phyloP scores from a whole-genome alignment of 1,140 invertebrate genomes.

The Neodiprion fabricii region DNA sequence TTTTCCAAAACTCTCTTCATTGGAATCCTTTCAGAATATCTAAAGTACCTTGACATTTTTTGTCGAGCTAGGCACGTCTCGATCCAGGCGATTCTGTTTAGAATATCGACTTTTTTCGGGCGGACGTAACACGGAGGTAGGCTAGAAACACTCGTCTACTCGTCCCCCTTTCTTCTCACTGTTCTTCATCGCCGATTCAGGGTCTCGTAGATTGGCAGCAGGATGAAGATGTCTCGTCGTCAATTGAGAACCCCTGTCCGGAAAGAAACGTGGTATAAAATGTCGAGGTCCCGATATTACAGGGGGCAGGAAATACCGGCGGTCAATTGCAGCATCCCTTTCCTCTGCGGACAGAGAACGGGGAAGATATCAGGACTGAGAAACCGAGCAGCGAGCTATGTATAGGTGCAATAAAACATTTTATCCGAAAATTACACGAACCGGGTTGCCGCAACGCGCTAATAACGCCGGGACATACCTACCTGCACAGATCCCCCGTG shows the following conservation, averaged over 20 bases:
- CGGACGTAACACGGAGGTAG: too few species aligned
- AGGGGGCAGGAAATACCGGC: slow-evolving; percentile 28
- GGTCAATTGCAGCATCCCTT: slow-evolving; percentile 32
- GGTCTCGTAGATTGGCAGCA: background rate
- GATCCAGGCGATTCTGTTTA: too few species aligned
- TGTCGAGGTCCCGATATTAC: slow-evolving; percentile 30
- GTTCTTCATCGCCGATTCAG: background rate
- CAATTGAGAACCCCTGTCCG: slow-evolving; percentile 28
- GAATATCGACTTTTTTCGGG: too few species aligned
- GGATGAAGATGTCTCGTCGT: slow-evolving; percentile 9
- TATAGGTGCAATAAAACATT: slow-evolving; percentile 33
- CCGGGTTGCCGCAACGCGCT: slow-evolving; percentile 22
- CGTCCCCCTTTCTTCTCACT: too few species aligned
- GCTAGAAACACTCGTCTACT: too few species aligned
- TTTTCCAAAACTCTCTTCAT: too few species aligned
- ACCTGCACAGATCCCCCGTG: background rate
- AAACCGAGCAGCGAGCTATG: slow-evolving; percentile 15
- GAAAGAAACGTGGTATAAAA: slow-evolving; percentile 37
- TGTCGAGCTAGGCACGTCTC: too few species aligned
- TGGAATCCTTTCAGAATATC: too few species aligned
- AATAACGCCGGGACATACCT: slow-evolving; percentile 6
- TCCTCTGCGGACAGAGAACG: slow-evolving; percentile 24
- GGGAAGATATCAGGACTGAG: slow-evolving; percentile 8
- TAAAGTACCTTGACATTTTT: too few species aligned
- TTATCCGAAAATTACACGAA: slow-evolving; percentile 38